phyloP scores from a whole-genome alignment of 2,888 invertebrate genomes.

The Ectemnius continuus region DNA sequence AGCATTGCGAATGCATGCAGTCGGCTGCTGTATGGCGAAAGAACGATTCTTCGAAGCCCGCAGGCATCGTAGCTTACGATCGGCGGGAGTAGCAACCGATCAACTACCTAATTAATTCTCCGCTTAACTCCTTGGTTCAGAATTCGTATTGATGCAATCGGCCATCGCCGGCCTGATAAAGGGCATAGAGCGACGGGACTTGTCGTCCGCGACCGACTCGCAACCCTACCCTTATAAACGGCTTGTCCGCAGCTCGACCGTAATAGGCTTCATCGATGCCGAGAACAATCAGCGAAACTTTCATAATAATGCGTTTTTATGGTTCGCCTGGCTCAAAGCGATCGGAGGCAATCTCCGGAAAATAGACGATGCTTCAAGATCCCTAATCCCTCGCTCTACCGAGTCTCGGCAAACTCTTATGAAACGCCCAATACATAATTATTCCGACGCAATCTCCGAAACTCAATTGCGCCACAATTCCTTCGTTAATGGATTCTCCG shows the following conservation, averaged over 20 bases:
- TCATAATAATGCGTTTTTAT: constrained; percentile 32
- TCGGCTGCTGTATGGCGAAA: constrained; percentile 55
- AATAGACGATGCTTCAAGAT: constrained; percentile 20
- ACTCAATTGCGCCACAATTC: background rate
- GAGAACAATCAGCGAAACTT: constrained; percentile 49
- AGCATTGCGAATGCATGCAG: background rate
- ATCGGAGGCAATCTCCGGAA: constrained; percentile 39
- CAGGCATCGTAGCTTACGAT: constrained; percentile 39
- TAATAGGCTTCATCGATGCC: constrained; percentile 21
- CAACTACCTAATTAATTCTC: constrained; percentile 40
- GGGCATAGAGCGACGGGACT: constrained; percentile 13
- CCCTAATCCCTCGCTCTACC: constrained; percentile 10
- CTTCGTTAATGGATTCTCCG: too few species aligned
- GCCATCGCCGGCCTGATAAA: constrained; percentile 8
- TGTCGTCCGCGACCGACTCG: background rate
- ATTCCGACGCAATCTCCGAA: constrained; percentile 27
- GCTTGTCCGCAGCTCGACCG: background rate
- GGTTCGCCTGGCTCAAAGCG: constrained; percentile 40
- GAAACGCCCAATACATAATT: constrained; percentile 28
- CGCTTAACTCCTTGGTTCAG: background rate
- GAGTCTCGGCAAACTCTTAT: constrained; percentile 17
- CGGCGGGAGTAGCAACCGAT: background rate
- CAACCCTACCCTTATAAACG: background rate
- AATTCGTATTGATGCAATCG: constrained; percentile 29
- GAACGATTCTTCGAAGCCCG: constrained; percentile 51